phyloP scores from a whole-genome alignment of 2,113 vertebrate genomes.

The human region GRCh38 chr3:165557001-165557500 shows the following conservation, averaged over 20 bases:
- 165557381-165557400: not conserved
- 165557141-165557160: not conserved
- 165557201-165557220: not conserved
- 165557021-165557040: not conserved
- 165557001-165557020: not conserved
- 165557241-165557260: not conserved
- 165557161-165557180: not conserved
- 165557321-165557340: not conserved
- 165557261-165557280: not conserved
- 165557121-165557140: not conserved
- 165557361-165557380: not conserved
- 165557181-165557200: not conserved
- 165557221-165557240: not conserved
- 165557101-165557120: not conserved
- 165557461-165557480: too few species aligned
- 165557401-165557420: not conserved
- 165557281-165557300: not conserved
- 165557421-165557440: not conserved
- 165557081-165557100: too few species aligned
- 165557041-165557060: not conserved
- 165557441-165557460: not conserved
- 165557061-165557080: not conserved
- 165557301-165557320: not conserved
- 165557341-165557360: not conserved
- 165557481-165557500: too few species aligned